phyloP scores from a whole-genome alignment of 92 coral and sea anemone genomes.

The Epizoanthus fatuus region DNA sequence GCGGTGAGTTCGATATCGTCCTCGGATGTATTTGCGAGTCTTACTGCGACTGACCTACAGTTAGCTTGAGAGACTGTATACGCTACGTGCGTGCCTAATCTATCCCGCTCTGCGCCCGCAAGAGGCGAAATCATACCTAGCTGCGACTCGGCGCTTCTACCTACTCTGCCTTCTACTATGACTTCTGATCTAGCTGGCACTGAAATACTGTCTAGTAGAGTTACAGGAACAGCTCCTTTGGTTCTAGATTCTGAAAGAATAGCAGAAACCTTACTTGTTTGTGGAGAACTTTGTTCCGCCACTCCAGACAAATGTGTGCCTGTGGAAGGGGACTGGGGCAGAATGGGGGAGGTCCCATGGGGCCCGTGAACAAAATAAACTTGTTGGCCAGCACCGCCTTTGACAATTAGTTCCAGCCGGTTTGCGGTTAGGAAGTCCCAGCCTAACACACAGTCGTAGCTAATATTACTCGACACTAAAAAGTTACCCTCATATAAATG shows the following conservation, averaged over 20 bases:
- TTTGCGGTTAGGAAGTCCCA: conserved; percentile 19
- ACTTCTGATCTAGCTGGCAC: conserved; percentile 40
- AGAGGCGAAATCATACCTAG: too few species aligned
- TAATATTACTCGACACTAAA: conserved; percentile 35
- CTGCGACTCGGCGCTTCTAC: background rate
- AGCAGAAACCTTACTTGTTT: conserved; percentile 8
- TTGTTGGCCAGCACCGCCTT: conserved; percentile 4
- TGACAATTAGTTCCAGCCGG: conserved; percentile 14
- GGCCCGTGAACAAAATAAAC: conserved; percentile 21
- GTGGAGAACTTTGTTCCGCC: background rate
- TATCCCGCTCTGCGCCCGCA: too few species aligned
- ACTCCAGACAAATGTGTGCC: conserved; percentile 26
- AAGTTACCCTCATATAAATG: background rate
- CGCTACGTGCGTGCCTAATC: conserved; percentile 2
- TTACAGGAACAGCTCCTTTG: background rate
- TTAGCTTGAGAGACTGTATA: conserved; percentile 13
- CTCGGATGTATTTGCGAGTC: too few species aligned
- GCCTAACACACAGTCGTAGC: conserved; percentile 39
- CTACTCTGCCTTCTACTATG: background rate
- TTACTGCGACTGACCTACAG: background rate
- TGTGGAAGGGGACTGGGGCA: conserved; percentile 8
- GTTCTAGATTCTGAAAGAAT: conserved; percentile 3
- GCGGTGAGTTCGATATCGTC: background rate
- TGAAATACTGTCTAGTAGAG: conserved; percentile 1
- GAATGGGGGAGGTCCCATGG: conserved; percentile 25